Evolutionary conservation across 1,140 invertebrate genomes (phyloP), one percentile per base, ranked within the genome.

Genomic region (Heliconius eleuchia): DNA sequence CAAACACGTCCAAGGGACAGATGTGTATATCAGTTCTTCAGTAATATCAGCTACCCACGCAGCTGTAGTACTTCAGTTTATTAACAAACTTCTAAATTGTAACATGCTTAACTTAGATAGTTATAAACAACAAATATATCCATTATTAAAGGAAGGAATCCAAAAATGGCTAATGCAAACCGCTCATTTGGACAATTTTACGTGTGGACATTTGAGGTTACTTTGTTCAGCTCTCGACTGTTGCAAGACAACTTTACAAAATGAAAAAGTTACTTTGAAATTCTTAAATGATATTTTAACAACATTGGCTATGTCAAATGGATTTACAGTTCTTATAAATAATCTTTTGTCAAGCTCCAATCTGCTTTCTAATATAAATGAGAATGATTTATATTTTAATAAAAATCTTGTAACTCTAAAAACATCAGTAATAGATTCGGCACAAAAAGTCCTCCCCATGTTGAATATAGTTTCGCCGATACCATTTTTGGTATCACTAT

Each of bases 1-100:
- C 80, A 95, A 95, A 85, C 95, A 96, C 89, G 90, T 95, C 4
- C 91, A 95, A 78, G 91, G 94, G 13, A 95, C 95, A 71, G 88
- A 95, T 89, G 85, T 95, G 39, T 86, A 82, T 82, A 77, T 88
- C n/a, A 84, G 86, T 52, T 90, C 90, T 34, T 91, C 95, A 19
- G 90, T 94, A 75, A 84, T 94, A 75, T 93, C 95, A 74, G 92
- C 94, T 79, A 93, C 91, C 16, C 95, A 96, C 90, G 88, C 92
- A 55, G 88, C 94, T 34, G 92, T 95, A 5, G 83, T 96, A 3
- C 77, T 96, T 19, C 92, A 93, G 76, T 85, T 90, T 79, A 52
- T 92, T 19, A 89, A 87, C 80, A 88, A 83, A 55, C 73, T 94
- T 27, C 79, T 92, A 27, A 83, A 83, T 70, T 87, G 83, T 72